Percentiles rank a stretch among this genome's conserved stretches.
phyloP scores from a whole-genome alignment of 2,113 vertebrate genomes.

The Geothlypis trichas region DNA sequence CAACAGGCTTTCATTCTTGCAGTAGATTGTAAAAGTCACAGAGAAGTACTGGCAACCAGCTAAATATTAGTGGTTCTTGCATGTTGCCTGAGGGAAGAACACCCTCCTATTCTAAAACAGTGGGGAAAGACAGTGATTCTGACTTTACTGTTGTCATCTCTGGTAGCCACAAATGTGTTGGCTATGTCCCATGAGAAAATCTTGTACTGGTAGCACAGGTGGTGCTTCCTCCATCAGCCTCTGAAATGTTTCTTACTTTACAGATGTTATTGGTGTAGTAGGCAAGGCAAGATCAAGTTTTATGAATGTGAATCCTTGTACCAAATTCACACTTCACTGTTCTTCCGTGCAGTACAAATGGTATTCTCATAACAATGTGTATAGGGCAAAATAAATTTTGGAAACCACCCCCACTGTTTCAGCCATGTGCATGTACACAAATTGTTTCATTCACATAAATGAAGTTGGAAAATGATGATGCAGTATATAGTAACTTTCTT shows the following conservation, averaged over 20 bases:
- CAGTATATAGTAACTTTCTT: neutral
- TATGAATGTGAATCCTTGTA: neutral
- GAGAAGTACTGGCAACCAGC: neutral
- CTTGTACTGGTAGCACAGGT: accelerated
- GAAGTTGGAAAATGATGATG: neutral
- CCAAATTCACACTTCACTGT: neutral
- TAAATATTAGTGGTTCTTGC: neutral
- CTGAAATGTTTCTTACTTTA: neutral
- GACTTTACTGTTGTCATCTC: neutral
- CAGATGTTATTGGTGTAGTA: neutral
- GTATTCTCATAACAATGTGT: neutral
- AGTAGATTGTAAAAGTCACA: neutral
- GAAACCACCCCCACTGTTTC: neutral
- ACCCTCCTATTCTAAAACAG: neutral
- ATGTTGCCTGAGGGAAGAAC: neutral
- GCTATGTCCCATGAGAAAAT: neutral
- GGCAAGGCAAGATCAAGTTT: neutral
- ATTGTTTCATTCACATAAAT: neutral
- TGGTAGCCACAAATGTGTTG: neutral
- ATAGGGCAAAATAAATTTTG: neutral
- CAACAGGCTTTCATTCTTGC: neutral
- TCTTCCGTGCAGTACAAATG: neutral
- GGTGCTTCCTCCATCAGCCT: neutral
- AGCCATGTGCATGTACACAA: accelerated
- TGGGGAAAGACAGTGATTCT: neutral